Percentiles rank a stretch among this genome's conserved stretches.
phyloP scores from a whole-genome alignment of 2,797 vertebrate genomes.

The Chaetophractus vellerosus region DNA sequence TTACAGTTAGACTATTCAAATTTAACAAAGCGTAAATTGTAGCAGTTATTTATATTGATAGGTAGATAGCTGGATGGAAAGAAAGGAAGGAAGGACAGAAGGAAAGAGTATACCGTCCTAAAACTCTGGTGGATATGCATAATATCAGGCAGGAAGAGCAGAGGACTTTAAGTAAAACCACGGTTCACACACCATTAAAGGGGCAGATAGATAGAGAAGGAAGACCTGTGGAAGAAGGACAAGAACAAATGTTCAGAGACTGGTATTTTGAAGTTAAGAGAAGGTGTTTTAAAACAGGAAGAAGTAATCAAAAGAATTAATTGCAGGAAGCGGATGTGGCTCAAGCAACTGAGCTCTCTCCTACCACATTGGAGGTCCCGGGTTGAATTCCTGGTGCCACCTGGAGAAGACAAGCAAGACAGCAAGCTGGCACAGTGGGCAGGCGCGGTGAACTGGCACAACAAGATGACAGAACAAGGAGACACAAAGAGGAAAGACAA shows the following conservation, averaged over 20 bases:
- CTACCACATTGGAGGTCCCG: no score
- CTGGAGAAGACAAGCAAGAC: no score
- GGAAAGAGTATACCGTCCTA: not conserved
- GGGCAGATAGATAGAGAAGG: not conserved
- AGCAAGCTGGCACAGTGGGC: no score
- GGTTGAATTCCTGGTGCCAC: no score
- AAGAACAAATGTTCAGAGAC: not conserved
- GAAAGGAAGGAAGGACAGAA: not conserved
- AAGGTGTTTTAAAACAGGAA: not conserved
- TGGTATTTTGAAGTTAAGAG: slow-evolving; percentile 14
- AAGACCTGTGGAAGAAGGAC: not conserved
- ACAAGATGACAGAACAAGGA: no score
- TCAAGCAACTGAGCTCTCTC: no score
- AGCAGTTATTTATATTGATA: not conserved
- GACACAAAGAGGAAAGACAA: no score
- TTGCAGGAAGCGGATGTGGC: not conserved
- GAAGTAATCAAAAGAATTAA: not conserved
- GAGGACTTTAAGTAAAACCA: not conserved
- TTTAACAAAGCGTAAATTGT: not conserved
- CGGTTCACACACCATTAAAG: not conserved
- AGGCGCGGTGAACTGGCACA: no score
- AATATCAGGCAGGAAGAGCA: not conserved
- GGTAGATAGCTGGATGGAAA: not conserved
- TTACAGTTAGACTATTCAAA: not conserved
- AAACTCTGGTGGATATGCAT: not conserved